These are phyloP conservation scores for Tretioscincus oriximinensis DNA, from an alignment of 2,113 vertebrate genomes.

Conservation along the genomic window DNA sequence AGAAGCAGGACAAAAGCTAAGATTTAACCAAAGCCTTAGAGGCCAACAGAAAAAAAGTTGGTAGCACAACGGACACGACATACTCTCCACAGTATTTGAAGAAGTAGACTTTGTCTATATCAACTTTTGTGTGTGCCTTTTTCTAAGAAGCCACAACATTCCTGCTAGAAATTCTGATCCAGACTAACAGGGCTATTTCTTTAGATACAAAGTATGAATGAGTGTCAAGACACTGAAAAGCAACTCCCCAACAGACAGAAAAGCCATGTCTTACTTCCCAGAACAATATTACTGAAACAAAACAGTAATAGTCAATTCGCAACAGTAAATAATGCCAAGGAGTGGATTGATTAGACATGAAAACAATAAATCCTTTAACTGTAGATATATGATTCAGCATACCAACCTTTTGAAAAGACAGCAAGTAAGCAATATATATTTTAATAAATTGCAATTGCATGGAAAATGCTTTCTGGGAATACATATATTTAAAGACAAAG, in stretches of 20 bases:
- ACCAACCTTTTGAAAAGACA: not conserved
- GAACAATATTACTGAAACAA: not conserved
- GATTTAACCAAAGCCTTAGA: too few relatives aligned
- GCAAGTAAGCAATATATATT: not conserved
- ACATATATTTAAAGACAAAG: not conserved
- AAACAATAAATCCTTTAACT: not conserved
- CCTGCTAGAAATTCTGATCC: too few relatives aligned
- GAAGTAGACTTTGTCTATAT: too few relatives aligned
- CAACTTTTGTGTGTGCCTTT: too few relatives aligned
- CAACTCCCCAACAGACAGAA: not conserved
- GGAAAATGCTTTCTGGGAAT: not conserved
- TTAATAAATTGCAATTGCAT: not conserved
- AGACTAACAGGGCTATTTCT: too few relatives aligned
- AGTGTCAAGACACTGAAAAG: not conserved
- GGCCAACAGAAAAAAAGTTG: too few relatives aligned
- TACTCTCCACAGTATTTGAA: not conserved
- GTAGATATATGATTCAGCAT: not conserved
- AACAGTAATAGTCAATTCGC: not conserved
- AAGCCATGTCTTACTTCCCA: not conserved
- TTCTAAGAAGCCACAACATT: too few relatives aligned
- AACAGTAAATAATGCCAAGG: not conserved
- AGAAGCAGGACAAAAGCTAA: not conserved
- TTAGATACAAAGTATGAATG: not conserved
- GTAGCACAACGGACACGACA: too few relatives aligned
- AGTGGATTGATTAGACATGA: not conserved